Base-by-base conservation (phyloP, 2,113 vertebrate species). In the Platycercus adscitus region DNA sequence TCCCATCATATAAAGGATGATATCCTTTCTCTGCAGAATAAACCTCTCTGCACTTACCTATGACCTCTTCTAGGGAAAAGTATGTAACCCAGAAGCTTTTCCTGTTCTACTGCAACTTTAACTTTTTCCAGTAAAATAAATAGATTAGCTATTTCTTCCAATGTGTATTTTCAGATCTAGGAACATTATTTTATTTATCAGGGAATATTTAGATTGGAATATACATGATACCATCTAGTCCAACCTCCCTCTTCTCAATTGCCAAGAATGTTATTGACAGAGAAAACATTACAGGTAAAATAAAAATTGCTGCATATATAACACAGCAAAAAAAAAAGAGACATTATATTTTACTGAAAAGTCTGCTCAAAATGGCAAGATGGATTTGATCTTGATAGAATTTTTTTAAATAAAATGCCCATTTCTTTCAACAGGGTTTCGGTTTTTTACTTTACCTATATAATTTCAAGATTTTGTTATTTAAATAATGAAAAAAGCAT, bases 201-300 rank as follows among this genome's bases (percentile, higher is more conserved):
- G 6, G 50, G 24, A 76, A 56, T 26, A 56, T 35, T n/a, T 53
- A 65, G 5, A 28, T 53, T 68, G 19, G 5, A 84, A 44, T 33
- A 44, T 13, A 35, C 1, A 9, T 82, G 28, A 37, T 43, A 52
- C 6, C 8, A 31, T 43, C 28, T 60, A 46, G 14, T 43, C 33
- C 7, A 39, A 33, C 0, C 0, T 39, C 7, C 6, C 35, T n/a
- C 2, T 53, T 82, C 37, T 80, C 24, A 66, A 25, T 5, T 80
- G 35, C 7, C 7, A 71, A 64, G 14, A 53, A 72, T 61, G 77
- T 29, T 80, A 37, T 6, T 80, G 37, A 14, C 19, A 76, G 18
- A 58, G 16, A 35, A 71, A 17, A 83, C 24, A 9, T 41, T 72
- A 26, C 10, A 43, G 7, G 26, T 63, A 79, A 66, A 49, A 29